Conservation (phyloP, 2,888 invertebrate species). For the Leptogaster cylindrica region DNA sequence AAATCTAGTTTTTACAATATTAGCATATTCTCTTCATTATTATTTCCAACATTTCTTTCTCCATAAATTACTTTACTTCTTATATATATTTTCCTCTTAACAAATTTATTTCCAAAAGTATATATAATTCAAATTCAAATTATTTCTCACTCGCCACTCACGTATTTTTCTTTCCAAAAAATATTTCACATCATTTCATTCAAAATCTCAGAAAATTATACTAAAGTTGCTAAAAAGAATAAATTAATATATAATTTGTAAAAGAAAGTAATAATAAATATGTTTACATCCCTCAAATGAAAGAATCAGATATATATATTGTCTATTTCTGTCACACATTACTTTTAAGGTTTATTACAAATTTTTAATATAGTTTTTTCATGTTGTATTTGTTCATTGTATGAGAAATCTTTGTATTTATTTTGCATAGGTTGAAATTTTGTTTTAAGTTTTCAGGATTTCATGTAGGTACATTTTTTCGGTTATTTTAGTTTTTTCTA, state of each 20-base stretch:
- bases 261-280: constrained; percentile 28
- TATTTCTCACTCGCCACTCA: constrained; percentile 38
- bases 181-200: constrained; percentile 37
- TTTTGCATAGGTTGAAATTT: no score
- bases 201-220: constrained; percentile 12
- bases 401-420: not conserved
- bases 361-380: not conserved
- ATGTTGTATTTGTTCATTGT: not conserved
- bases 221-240: constrained; percentile 5
- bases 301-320: constrained; percentile 5
- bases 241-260: not conserved
- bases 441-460: no score
- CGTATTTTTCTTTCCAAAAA: constrained; percentile 39
- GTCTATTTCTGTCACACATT: constrained; percentile 6
- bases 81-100: constrained; percentile 11
- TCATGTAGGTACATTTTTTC: no score
- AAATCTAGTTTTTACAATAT: no score
- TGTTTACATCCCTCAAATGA: constrained; percentile 45
- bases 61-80: constrained; percentile 23
- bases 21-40: no score
- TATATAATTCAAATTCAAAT: constrained; percentile 10
- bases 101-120: constrained; percentile 29
- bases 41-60: constrained; percentile 18
- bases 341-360: no score
- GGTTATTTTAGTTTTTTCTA: not conserved